Evolutionary conservation across 2,888 invertebrate species (phyloP), one percentile per base, ranked within the genome.

Genomic region (Drosophila flavopinicola): DNA sequence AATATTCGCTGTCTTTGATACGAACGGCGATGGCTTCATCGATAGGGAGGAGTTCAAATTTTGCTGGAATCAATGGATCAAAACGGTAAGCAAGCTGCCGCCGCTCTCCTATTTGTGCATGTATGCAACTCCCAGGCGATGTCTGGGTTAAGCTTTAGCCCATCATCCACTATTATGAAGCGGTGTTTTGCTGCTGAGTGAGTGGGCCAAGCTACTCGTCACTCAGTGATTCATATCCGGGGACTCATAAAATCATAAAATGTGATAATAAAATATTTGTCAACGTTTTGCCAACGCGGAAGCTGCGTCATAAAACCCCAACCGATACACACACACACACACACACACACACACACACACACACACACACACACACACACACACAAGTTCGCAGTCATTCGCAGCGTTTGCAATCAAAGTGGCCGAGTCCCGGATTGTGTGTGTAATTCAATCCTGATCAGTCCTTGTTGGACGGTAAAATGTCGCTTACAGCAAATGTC

Each of bases 11-110:
- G 95, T 97, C 56, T 97, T 97, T 89, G 97, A 97, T 90, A 93
- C 92, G 72, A 95, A 97, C 80, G 92, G 91, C 25, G 96, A 96
- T 90, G 95, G 94, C 0, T 94, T 93, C 84, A 94, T 97, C 56
- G 96, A 96, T 88, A 94, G 94, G 54, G 94, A 95, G 60, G 97
- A 97, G 92, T 97, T 97, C 89, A 93, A 94, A 53, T 94, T 95
- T 89, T 97, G 97, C 89, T 97, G 97, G 97, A 95, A 96, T 91
- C 95, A 95, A 85, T 97, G 97, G 97, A 96, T 97, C 69, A 96
- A 96, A 94, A 94, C 95, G 87, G 95, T 95, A 89, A 87, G 85
- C 37, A 56, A 24, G 44, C 37, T 54, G 25, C 53, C 38, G 13
- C 45, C 38, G 13, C 45, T 49, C 48, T 10, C 7, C 20, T 20